These are phyloP conservation scores for Ceratina calcarata DNA, from an alignment of 1,140 invertebrate genomes.

Conservation along the genomic window DNA sequence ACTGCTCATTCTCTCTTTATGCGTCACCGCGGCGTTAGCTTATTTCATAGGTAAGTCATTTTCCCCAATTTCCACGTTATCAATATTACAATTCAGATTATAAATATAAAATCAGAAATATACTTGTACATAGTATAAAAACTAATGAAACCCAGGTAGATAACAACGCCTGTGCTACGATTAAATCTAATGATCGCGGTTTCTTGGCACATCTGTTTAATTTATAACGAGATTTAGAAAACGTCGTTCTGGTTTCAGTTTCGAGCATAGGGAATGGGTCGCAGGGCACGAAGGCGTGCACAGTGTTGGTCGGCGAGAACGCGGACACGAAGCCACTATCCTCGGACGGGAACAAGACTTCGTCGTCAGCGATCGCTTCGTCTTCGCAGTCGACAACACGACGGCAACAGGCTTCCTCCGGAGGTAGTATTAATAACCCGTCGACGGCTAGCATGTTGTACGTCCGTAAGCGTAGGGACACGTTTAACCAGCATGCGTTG, in stretches of 20 bases:
- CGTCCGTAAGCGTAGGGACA: conserved; percentile 84
- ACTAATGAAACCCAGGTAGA: too few species aligned
- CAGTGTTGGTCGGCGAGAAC: conserved; percentile 89
- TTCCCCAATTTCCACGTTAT: background rate
- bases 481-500: conserved; percentile 82
- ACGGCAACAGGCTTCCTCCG: conserved; percentile 81
- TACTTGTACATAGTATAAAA: too few species aligned
- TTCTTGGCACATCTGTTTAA: background rate
- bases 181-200: background rate
- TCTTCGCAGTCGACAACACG: conserved; percentile 83
- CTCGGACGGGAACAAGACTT: conserved; percentile 83
- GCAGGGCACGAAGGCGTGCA: conserved; percentile 88
- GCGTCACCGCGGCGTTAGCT: conserved; percentile 89
- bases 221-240: background rate
- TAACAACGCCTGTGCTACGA: too few species aligned
- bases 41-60: conserved; percentile 91
- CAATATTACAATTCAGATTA: too few species aligned
- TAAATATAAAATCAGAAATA: too few species aligned
- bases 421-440: conserved; percentile 84
- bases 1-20: conserved; percentile 90
- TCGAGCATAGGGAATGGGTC: conserved; percentile 91
- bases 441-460: conserved; percentile 68
- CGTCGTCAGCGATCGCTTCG: conserved; percentile 81
- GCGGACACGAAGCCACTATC: conserved; percentile 84
- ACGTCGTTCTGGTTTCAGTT: conserved; percentile 78